Percentiles rank a stretch among this genome's conserved stretches.
phyloP scores from a whole-genome alignment of 2,888 invertebrate species.

The Pachydiplax longipennis region DNA sequence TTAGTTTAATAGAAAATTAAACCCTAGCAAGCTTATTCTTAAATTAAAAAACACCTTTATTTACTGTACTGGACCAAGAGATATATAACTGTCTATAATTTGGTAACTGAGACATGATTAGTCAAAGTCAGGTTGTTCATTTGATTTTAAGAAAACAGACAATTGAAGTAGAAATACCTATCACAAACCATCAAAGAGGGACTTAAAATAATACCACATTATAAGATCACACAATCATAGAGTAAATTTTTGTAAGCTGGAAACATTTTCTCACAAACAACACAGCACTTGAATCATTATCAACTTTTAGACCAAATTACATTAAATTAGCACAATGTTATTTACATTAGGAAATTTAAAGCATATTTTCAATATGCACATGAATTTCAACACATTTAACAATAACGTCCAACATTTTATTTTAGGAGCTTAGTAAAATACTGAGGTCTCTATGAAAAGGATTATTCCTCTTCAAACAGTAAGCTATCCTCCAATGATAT shows the following conservation, averaged over 20 bases:
- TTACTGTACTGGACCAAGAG: too few relatives aligned
- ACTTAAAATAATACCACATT: background rate
- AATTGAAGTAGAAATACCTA: too few relatives aligned
- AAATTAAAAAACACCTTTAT: too few relatives aligned
- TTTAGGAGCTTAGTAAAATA: constrained; percentile 15
- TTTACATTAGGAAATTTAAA: background rate
- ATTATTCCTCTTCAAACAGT: background rate
- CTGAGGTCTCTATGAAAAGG: background rate
- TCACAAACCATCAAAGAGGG: background rate
- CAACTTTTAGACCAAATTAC: background rate
- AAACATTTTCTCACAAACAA: background rate
- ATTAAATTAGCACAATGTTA: constrained; percentile 12
- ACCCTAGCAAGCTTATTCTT: too few relatives aligned
- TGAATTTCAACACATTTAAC: constrained; percentile 26
- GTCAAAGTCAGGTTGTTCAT: too few relatives aligned
- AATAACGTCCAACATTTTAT: constrained; percentile 12
- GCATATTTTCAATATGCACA: background rate
- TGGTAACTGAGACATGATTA: too few relatives aligned
- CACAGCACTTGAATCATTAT: background rate
- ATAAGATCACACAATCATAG: background rate
- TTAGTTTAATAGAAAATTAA: too few relatives aligned
- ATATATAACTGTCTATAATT: too few relatives aligned
- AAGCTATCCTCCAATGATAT: background rate
- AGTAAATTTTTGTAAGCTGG: background rate
- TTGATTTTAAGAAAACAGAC: too few relatives aligned